Conservation (phyloP, 2,888 invertebrate species). For the Lottia gigantea region DNA sequence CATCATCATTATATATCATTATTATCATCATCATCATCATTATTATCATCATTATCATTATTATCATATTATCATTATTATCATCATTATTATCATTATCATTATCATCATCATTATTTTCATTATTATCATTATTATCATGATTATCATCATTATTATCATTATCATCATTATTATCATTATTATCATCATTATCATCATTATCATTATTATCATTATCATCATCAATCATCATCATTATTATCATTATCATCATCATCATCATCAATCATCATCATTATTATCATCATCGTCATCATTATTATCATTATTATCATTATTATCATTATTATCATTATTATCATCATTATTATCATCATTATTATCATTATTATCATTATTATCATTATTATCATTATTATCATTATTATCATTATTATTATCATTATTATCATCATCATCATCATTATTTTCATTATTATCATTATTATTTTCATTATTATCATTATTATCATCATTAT, state of each 20-base stretch:
- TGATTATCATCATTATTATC: no score
- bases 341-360: constrained; percentile 23
- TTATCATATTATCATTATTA: constrained; percentile 17
- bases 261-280: no score
- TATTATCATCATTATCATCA: no score
- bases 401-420: constrained; percentile 24
- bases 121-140: no score
- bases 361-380: constrained; percentile 23
- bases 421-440: constrained; percentile 26
- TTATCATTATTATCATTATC: no score
- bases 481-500: constrained; percentile 12
- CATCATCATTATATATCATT: no score
- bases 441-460: no score
- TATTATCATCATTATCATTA: constrained; percentile 22
- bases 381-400: constrained; percentile 32
- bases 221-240: no score
- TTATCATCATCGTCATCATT: constrained; percentile 20
- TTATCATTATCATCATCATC: constrained; percentile 11
- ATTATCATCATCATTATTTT: no score
- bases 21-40: constrained; percentile 25
- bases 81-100: no score
- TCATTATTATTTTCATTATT: no score
- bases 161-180: no score
- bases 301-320: constrained; percentile 19
- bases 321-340: constrained; percentile 29